phyloP scores from a whole-genome alignment of 2,797 vertebrate species.

The Sebastes jordani region DNA sequence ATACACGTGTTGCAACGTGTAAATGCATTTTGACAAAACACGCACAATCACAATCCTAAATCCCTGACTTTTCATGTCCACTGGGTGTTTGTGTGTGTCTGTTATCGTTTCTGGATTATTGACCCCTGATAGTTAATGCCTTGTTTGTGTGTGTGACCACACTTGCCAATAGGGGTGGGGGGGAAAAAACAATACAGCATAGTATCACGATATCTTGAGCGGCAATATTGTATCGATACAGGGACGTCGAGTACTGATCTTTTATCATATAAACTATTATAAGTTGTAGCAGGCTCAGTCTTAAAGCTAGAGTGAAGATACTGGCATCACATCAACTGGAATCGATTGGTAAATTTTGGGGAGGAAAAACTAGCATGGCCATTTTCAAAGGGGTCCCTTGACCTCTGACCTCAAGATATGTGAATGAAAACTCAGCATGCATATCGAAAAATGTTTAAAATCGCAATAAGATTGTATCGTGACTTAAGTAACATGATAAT shows the following conservation, averaged over 20 bases:
- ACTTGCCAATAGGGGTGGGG: background rate
- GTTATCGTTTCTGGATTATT: constrained; percentile 10
- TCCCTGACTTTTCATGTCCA: background rate
- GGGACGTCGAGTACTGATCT: background rate
- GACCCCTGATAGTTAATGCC: constrained; percentile 19
- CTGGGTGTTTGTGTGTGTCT: constrained; percentile 14
- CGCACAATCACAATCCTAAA: background rate
- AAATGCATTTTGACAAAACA: constrained; percentile 20
- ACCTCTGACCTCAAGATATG: no score
- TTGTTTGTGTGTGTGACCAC: constrained; percentile 5
- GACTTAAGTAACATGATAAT: no score
- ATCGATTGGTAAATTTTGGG: no score
- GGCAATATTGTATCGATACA: background rate
- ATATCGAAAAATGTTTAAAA: no score
- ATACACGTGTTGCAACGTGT: background rate
- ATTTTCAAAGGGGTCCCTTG: no score
- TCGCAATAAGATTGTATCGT: no score
- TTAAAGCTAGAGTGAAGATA: no score
- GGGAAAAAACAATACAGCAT: background rate
- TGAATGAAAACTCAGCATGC: no score
- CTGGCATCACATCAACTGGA: background rate
- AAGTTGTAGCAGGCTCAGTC: no score
- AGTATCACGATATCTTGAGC: background rate
- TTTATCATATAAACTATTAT: no score
- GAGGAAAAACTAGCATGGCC: no score